Base-by-base conservation (phyloP, 2,888 invertebrate genomes). In the Drosophila falleni region DNA sequence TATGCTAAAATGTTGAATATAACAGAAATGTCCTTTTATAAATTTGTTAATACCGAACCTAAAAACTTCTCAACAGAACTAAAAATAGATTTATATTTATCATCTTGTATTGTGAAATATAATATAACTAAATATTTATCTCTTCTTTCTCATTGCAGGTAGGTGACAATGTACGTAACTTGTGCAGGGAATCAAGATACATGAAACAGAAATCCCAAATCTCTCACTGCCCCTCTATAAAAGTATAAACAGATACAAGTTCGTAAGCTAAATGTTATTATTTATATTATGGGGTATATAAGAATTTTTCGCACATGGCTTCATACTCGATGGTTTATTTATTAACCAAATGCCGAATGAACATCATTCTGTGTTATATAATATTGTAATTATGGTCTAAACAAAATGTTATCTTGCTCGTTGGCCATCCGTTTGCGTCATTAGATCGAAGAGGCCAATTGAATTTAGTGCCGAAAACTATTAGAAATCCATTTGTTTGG, bases 121-220 rank as follows among this genome's bases (percentile, higher is more conserved):
- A 26, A 46, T 26, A 26, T 42, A 4, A 23, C 23, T 35, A 58
- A 58, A 41, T n/a, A 4, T 3, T 15, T 39, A 13, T 26, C 4
- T 58, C 9, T 55, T 23, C 59, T 62, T 73, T 91, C 51, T 91
- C 82, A 74, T 91, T 91, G 29, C 91, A 91, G 91, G 92, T 91
- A 91, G 90, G 92, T 91, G 92, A 91, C 90, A 91, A 91, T 92
- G 90, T 91, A 90, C 90, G 91, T 91, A 79, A 82, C 66, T 73
- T 55, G 56, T 71, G 64, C 44, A 35, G 47, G 31, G 15, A n/a
- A n/a, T 13, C 35, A 35, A 29, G 37, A 54, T 26, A 46, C 29
- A 31, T 13, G 13, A 29, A 37, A 19, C 16, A 16, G 4, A 23
- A 46, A 47, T 33, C 26, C 3, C 19, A 15, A 15, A 9, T 11